These are phyloP conservation scores for Drosophila saltans DNA, from an alignment of 1,140 invertebrate genomes.

Conservation along the genomic window DNA sequence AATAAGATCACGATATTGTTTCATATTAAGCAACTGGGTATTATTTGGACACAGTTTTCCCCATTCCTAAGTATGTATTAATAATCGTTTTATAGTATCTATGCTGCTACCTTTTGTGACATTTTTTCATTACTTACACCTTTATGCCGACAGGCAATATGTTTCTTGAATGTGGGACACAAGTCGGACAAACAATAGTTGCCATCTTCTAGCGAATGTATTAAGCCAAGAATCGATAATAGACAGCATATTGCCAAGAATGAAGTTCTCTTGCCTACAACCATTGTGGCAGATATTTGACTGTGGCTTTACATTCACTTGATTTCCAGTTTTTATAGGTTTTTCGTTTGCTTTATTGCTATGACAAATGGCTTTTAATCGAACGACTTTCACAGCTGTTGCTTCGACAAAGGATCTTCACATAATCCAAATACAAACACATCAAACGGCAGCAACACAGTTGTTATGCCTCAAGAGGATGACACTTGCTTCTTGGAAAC, in stretches of 20 bases:
- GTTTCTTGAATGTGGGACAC: conserved; percentile 43
- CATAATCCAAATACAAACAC: conserved; percentile 33
- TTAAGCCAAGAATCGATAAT: conserved; percentile 22
- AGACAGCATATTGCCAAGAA: background rate
- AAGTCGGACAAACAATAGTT: conserved; percentile 53
- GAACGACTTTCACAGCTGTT: conserved; percentile 52
- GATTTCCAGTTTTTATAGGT: conserved; percentile 19
- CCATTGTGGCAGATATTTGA: conserved; percentile 12
- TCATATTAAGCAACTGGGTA: conserved; percentile 44
- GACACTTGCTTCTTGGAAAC: conserved; percentile 6
- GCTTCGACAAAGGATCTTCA: conserved; percentile 35
- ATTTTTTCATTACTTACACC: conserved; percentile 43
- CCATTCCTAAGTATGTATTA: conserved; percentile 21
- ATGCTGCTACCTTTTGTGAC: background rate
- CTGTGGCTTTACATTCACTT: conserved; percentile 33
- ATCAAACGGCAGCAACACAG: conserved; percentile 36
- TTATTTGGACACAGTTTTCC: conserved; percentile 26
- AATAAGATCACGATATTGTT: conserved; percentile 35
- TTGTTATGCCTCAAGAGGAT: conserved; percentile 31
- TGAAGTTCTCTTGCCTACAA: conserved; percentile 12
- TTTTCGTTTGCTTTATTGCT: conserved; percentile 22
- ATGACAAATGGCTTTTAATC: conserved; percentile 64
- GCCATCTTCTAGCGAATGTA: conserved; percentile 6
- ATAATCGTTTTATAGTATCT: background rate
- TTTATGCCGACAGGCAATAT: conserved; percentile 58